Conservation (phyloP, 2,113 vertebrate genomes). For the Erythrocercus mccallii region DNA sequence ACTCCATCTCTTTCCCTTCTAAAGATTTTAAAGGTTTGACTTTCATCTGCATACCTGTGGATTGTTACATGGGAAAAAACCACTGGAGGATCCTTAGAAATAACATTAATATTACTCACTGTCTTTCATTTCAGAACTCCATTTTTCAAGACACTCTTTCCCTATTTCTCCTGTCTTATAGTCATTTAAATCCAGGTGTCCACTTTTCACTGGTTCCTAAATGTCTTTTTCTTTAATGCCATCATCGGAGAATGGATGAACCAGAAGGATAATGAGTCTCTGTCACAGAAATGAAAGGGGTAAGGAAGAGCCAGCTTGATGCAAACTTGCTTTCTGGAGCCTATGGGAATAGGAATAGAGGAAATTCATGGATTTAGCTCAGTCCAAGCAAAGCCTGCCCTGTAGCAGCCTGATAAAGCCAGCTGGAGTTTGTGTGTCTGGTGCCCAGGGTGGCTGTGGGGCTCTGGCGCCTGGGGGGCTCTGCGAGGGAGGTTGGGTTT, state of each 20-base stretch:
- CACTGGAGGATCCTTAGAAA: background rate
- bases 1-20: background rate
- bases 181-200: background rate
- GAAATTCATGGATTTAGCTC: fast-evolving
- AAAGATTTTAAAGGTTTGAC: background rate
- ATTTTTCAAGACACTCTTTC: background rate
- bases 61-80: background rate
- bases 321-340: background rate
- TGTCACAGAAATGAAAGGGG: background rate
- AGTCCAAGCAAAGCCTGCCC: background rate
- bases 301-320: background rate
- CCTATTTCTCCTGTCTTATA: background rate
- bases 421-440: fast-evolving
- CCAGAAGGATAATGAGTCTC: background rate
- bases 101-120: background rate
- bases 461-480: background rate
- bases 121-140: background rate
- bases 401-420: background rate
- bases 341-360: background rate
- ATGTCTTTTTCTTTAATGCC: background rate
- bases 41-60: background rate
- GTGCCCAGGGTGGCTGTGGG: background rate
- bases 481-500: background rate
- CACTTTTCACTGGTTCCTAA: background rate
- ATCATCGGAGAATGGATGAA: background rate